Evolutionary conservation across 1,140 invertebrate species (phyloP), one percentile per base, ranked within the genome.

Genomic region (Pogonomyrmex barbatus): DNA sequence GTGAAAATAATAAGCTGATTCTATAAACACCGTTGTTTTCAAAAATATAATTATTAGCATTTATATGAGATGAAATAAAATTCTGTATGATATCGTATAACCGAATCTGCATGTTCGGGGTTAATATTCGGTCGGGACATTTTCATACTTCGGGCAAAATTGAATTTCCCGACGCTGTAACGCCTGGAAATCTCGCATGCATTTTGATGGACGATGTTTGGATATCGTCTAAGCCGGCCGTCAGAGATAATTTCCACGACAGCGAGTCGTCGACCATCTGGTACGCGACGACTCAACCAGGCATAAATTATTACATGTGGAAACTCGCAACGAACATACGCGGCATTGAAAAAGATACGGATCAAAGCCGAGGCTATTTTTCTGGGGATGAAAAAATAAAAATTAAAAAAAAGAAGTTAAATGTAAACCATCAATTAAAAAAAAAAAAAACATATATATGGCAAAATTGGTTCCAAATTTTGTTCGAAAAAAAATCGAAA

Each of bases 241-340:
- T 85, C 82, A 78, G 75, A 78, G 82, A 85, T 85, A 76, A 85
- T 78, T 78, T 85, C 82, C 82, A 85, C 60, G 73, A 30, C 82
- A 47, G 47, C 85, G 62, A 81, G 52, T 82, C 47, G 71, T 73
- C 62, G 17, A 30, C 86, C 87, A 89, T 88, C 65, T 88, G 87
- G 65, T 73, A 68, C 62, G 9, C 73, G 73, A 60, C 60, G 81
- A 89, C 78, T 88, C 65, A 58, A 88, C 87, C 65, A 63, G 47
- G 67, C 81, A 71, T 67, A 73, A 88, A 79, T 89, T 78, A 54
- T 54, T 54, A 71, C 24, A 54, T 56, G 47, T 50, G 33, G 33
- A 84, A 71, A 58, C 17, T 4, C 33, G 50, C 50, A 42, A 39
- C 50, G 77, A 76, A 87, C 68, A 56, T 73, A 47, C 68, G 54